Percentiles rank a stretch among this genome's conserved stretches.
Evolutionary conservation across 2,797 vertebrate genomes (phyloP).

Genomic region (Poeciliopsis gracilis): DNA sequence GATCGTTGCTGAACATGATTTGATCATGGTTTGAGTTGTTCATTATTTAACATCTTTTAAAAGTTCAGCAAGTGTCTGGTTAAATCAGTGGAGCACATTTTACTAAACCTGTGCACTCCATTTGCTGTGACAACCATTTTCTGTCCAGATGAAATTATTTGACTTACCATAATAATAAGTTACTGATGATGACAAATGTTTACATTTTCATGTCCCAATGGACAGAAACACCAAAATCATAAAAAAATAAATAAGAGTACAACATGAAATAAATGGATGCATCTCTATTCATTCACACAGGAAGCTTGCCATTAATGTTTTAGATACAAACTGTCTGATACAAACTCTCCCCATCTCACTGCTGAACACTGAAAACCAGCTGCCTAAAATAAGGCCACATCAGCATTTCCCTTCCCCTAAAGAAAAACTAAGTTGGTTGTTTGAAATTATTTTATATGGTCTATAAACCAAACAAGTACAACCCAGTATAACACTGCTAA

Average conservation of each 20-base stretch:
- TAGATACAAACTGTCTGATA: not conserved
- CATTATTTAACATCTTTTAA: slow-evolving; percentile 38
- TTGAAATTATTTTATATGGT: not conserved
- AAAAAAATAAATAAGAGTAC: slow-evolving; percentile 1
- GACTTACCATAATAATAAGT: slow-evolving; percentile 35
- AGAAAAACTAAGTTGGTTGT: not conserved
- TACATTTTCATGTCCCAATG: slow-evolving; percentile 10
- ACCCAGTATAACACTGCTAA: not conserved
- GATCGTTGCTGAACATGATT: slow-evolving; percentile 8
- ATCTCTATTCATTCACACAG: not conserved
- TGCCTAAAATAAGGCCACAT: not conserved
- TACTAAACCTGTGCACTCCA: slow-evolving; percentile 34
- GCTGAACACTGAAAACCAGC: not conserved
- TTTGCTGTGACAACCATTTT: slow-evolving; percentile 39
- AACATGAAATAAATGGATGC: slow-evolving; percentile 44
- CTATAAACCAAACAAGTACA: not conserved
- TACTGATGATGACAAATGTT: slow-evolving; percentile 23
- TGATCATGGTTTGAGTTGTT: slow-evolving; percentile 12
- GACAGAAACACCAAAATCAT: slow-evolving; percentile 31
- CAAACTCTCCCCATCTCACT: not conserved
- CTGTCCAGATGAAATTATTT: slow-evolving; percentile 11
- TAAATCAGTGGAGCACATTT: slow-evolving; percentile 38
- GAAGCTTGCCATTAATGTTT: not conserved
- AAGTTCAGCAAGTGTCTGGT: slow-evolving; percentile 19
- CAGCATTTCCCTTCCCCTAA: not conserved